These are phyloP conservation scores for Remorina albescens DNA, from an alignment of 2,797 vertebrate genomes.

Conservation along the genomic window DNA sequence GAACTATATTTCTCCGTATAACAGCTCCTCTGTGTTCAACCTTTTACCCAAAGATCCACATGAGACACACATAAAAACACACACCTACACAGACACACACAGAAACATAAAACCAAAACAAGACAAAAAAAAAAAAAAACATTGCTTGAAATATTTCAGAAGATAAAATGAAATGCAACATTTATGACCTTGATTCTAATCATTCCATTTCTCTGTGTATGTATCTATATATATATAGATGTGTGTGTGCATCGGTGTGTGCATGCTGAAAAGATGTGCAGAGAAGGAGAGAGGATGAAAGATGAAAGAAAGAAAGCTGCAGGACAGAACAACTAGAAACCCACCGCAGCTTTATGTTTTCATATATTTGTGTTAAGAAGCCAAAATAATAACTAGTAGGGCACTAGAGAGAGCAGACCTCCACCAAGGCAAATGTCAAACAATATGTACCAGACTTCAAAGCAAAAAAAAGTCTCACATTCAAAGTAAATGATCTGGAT, in stretches of 20 bases:
- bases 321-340: constrained; percentile 27
- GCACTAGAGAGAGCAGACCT: too few relatives aligned
- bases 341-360: constrained; percentile 29
- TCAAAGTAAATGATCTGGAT: too few relatives aligned
- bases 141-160: constrained; percentile 71
- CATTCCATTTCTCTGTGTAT: constrained; percentile 19
- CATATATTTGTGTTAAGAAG: constrained; percentile 22
- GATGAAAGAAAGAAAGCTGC: constrained; percentile 35
- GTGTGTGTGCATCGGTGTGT: not conserved
- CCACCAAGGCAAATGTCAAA: too few relatives aligned
- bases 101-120: constrained; percentile 65
- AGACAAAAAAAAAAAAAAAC: constrained; percentile 62
- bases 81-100: not conserved
- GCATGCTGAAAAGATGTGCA: not conserved
- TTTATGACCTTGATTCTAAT: constrained; percentile 72
- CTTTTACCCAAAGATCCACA: constrained; percentile 37
- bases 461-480: too few relatives aligned
- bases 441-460: too few relatives aligned
- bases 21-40: constrained; percentile 16
- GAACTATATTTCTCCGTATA: constrained; percentile 7
- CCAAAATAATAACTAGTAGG: constrained; percentile 17
- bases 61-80: constrained; percentile 9
- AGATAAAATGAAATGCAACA: constrained; percentile 69
- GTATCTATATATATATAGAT: not conserved
- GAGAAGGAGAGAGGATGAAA: constrained; percentile 31